Base-by-base conservation (phyloP, 2,113 vertebrate genomes). In the Marmota monax region DNA sequence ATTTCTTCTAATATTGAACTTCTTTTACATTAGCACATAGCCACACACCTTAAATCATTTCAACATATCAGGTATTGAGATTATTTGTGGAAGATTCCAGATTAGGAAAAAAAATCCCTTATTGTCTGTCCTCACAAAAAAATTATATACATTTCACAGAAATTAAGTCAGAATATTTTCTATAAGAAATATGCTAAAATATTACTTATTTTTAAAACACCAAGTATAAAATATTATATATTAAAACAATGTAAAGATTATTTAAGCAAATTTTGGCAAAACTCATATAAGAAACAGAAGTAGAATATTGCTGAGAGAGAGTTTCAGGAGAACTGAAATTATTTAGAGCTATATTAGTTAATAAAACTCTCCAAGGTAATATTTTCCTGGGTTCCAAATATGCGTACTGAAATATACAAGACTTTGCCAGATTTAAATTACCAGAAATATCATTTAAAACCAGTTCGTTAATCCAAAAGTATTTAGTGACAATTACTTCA, bases 401-500 rank as follows among this genome's bases (percentile, higher is more conserved):
- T 0, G 3, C 34, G 37, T 77, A 77, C 3, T 90, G 11, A 96
- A 88, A 95, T 67, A 92, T 14, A 87, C 69, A 82, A 74, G 89
- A 70, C 29, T 86, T 90, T 95, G 32, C 77, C 51, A 86, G 80
- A 92, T 95, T 90, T 89, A 87, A 23, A 63, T 92, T 67, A 87
- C 25, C 65, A 84, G 65, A 92, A 96, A 78, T 87, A 87, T 2
- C 4, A 80, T 76, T 92, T 95, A 27, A 88, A 95, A 90, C 37
- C 37, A 88, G 17, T 84, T 94, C 72, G 25, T 90, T 67, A 34
- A 77, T 90, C 37, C 51, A 65, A 83, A 94, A 94, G 72, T 73
- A 96, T 92, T 96, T 92, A 94, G 82, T 94, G 88, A 97, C 84
- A 96, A 87, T 87, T 95, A 86, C 88, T 96, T 96, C 91, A 96